Base-by-base conservation (phyloP, 2,797 vertebrate species). In the Austrolebias charrua region DNA sequence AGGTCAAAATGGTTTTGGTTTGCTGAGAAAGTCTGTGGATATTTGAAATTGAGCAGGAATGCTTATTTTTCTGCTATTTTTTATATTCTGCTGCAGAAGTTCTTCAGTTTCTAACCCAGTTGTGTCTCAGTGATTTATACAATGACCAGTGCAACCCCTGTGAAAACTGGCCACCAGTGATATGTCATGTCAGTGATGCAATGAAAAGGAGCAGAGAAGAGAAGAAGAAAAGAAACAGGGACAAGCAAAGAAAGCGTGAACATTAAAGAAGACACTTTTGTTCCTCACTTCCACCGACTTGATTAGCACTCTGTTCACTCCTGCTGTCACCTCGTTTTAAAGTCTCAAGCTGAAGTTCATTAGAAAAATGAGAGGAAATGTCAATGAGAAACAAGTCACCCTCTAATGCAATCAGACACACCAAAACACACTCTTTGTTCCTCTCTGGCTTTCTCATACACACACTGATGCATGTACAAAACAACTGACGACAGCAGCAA, bases 41-140 rank as follows among this genome's bases (percentile, higher is more conserved):
- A 46, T 56, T 57, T 75, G 55, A 42, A 40, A 66, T 38, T 13
- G 52, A 46, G 31, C 52, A 29, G 60, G 63, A 29, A 64, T 38
- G 50, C 70, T 64, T 40, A 48, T 47, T 56, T 42, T 64, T 43
- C 18, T 4, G 57, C 16, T 40, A 40, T 66, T 1, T n/a, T 51
- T 12, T 59, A 51, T 44, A 53, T 40, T 65, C 64, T 48, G 60
- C 43, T 20, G 66, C 52, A 28, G 65, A 73, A 67, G 47, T 53
- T 54, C 69, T 73, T 66, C 55, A 69, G 69, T 82, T 76, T 66
- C 75, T 83, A 84, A 87, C 86, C 88, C 75, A 83, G 82, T 87
- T 81, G 84, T 85, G 83, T 90, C 88, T 53, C 67, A 24, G 71
- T 90, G 90, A 92, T 93, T 91, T 87, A 91, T 92, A 73, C 83